phyloP scores from a whole-genome alignment of 2,888 invertebrate genomes.

The Tetragonisca angustula region DNA sequence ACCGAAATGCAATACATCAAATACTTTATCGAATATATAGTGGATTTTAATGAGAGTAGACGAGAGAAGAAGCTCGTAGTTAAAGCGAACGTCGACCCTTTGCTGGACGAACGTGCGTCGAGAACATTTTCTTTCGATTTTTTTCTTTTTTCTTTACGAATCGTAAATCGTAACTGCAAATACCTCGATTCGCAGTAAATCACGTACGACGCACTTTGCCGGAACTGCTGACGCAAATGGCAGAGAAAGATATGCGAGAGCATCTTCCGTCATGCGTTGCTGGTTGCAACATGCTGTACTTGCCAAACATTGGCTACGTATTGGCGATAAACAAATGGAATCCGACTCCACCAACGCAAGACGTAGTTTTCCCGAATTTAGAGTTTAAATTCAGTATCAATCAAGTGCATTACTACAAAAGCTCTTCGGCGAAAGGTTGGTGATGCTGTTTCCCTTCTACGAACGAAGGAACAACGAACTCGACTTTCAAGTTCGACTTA shows the following conservation, averaged over 20 bases:
- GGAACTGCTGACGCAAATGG: slow-evolving; percentile 90
- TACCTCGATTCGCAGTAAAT: slow-evolving; percentile 85
- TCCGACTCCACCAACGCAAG: slow-evolving; percentile 80
- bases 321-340: slow-evolving; percentile 90
- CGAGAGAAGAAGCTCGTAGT: slow-evolving; percentile 89
- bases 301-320: slow-evolving; percentile 92
- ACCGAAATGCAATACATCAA: slow-evolving; percentile 86
- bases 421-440: slow-evolving; percentile 87
- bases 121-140: not conserved
- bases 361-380: slow-evolving; percentile 88
- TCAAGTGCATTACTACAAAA: slow-evolving; percentile 90
- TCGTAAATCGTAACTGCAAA: not conserved
- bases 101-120: slow-evolving; percentile 89
- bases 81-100: slow-evolving; percentile 90
- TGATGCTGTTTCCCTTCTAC: not conserved
- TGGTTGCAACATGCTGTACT: slow-evolving; percentile 88
- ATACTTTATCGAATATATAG: slow-evolving; percentile 89
- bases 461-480: not conserved
- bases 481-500: too few relatives aligned
- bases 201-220: slow-evolving; percentile 89
- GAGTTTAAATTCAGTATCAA: slow-evolving; percentile 90
- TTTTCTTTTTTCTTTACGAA: not conserved
- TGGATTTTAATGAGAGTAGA: slow-evolving; percentile 88
- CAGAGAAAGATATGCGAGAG: slow-evolving; percentile 87
- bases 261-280: slow-evolving; percentile 88